Conservation (phyloP, 2,113 vertebrate species). For the Leptobrachium leishanense region DNA sequence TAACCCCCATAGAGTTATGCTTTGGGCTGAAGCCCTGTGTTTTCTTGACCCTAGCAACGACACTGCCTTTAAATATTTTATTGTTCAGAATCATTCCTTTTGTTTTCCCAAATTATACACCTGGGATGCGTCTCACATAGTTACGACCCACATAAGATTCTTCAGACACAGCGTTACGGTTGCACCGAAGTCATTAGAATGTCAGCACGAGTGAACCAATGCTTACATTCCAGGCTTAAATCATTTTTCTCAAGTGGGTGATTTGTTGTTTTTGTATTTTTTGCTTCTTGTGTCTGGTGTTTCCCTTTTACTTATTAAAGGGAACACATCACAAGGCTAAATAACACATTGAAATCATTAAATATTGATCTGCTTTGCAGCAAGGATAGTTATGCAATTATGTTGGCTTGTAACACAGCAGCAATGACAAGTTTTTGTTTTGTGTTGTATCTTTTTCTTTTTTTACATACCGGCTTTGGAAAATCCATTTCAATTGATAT, state of each 20-base stretch:
- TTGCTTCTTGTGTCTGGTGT: conserved; percentile 51
- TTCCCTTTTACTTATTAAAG: conserved; percentile 57
- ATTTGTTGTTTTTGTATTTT: conserved; percentile 52
- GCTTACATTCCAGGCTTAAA: conserved; percentile 48
- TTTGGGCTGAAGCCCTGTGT: no score
- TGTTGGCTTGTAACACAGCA: conserved; percentile 50
- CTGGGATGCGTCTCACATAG: no score
- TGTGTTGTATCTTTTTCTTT: not conserved
- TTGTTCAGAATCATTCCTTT: no score
- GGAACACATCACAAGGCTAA: conserved; percentile 60
- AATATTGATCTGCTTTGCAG: conserved; percentile 69
- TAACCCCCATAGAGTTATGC: no score
- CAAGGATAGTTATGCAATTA: conserved; percentile 63
- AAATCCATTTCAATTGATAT: conserved; percentile 47
- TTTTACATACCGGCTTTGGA: conserved; percentile 57
- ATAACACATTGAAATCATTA: conserved; percentile 71
- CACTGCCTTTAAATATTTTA: no score
- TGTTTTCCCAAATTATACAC: no score
- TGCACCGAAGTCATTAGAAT: conserved; percentile 30
- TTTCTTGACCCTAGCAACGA: no score
- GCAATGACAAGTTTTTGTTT: conserved; percentile 30
- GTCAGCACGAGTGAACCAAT: conserved; percentile 40
- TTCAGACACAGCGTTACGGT: not conserved
- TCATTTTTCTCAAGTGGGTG: conserved; percentile 54
- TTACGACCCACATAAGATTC: no score